Evolutionary conservation across 2,113 vertebrate genomes (phyloP).

Genomic region (Sorex fumeus): DNA sequence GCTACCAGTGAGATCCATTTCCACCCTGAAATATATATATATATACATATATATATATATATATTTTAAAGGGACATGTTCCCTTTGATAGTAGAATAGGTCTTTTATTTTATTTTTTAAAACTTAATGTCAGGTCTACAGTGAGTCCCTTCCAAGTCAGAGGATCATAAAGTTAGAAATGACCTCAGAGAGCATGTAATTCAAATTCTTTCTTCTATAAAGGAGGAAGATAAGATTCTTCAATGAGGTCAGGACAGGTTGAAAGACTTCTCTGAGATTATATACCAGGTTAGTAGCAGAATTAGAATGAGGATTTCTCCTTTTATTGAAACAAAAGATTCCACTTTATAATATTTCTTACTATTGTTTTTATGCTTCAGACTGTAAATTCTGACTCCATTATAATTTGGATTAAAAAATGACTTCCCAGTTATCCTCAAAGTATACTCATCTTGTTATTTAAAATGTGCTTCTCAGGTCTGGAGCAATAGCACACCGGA

Average conservation of each 20-base stretch:
- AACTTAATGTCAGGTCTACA: background rate
- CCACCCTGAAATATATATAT: too few relatives aligned
- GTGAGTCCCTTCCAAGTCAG: constrained; percentile 20
- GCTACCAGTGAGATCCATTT: too few relatives aligned
- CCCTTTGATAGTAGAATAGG: background rate
- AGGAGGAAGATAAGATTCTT: background rate
- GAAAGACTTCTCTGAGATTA: background rate
- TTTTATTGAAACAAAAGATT: background rate
- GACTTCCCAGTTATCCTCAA: constrained; percentile 21
- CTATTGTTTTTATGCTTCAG: background rate
- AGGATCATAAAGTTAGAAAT: constrained; percentile 33
- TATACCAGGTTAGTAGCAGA: background rate
- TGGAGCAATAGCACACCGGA: too few relatives aligned
- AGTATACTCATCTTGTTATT: background rate
- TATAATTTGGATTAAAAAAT: constrained; percentile 48
- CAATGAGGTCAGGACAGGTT: background rate
- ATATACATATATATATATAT: too few relatives aligned
- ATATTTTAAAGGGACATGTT: background rate
- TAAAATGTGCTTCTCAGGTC: too few relatives aligned
- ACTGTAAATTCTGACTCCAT: constrained; percentile 23
- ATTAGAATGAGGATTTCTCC: constrained; percentile 3
- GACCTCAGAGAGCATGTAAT: background rate
- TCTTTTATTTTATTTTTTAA: background rate
- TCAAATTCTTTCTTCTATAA: constrained; percentile 28
- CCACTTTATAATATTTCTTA: constrained; percentile 34